These are phyloP conservation scores for Callionymus lyra DNA, from an alignment of 2,113 vertebrate species.

Conservation along the genomic window DNA sequence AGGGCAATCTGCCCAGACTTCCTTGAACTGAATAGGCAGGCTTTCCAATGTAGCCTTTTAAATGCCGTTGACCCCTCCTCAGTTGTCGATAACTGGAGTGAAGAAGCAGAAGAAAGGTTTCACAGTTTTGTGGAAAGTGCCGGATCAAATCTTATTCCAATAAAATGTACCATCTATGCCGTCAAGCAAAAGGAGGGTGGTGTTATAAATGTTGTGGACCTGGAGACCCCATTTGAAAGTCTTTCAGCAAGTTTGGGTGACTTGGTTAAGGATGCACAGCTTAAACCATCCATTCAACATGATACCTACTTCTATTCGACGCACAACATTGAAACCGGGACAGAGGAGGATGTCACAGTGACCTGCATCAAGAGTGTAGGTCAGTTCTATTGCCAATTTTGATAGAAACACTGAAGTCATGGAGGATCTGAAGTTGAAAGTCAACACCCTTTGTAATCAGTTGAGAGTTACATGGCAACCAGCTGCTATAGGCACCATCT, in stretches of 20 bases:
- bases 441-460: conserved; percentile 57
- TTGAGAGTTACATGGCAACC: conserved; percentile 42
- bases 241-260: conserved; percentile 68
- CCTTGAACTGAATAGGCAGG: conserved; percentile 74
- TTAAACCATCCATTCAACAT: conserved; percentile 63
- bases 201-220: conserved; percentile 79
- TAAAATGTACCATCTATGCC: conserved; percentile 87
- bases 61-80: conserved; percentile 67
- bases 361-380: conserved; percentile 67
- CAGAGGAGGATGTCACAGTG: conserved; percentile 75
- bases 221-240: conserved; percentile 85
- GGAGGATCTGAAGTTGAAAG: conserved; percentile 59
- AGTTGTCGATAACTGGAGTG: conserved; percentile 69
- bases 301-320: conserved; percentile 82
- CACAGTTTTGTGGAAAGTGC: conserved; percentile 68
- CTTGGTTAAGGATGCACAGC: conserved; percentile 48
- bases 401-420: conserved; percentile 66
- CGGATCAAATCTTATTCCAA: conserved; percentile 41
- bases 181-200: conserved; percentile 70
- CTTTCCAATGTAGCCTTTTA: conserved; percentile 87
- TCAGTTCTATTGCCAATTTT: conserved; percentile 84
- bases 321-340: conserved; percentile 79
- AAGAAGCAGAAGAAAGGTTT: conserved; percentile 65
- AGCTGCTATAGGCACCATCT: conserved; percentile 62
- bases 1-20: conserved; percentile 67